phyloP scores from a whole-genome alignment of 2,888 invertebrate genomes.

The Idaea dimidiata region DNA sequence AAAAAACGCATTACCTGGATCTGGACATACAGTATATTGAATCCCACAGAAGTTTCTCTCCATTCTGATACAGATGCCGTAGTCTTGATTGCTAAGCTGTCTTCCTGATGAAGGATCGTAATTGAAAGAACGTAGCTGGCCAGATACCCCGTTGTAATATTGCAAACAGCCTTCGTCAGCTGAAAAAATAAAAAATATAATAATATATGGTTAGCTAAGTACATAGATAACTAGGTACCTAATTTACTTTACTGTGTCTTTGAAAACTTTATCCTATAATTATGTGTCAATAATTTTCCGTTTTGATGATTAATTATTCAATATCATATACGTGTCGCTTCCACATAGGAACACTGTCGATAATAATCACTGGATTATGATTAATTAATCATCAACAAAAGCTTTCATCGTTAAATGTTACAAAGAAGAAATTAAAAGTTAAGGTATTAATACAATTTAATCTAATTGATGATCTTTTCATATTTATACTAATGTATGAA shows the following conservation, averaged over 20 bases:
- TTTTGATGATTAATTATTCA: background rate
- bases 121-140: constrained; percentile 91
- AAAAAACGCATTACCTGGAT: constrained; percentile 73
- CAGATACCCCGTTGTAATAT: constrained; percentile 89
- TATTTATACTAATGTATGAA: too few species aligned
- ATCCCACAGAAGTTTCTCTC: constrained; percentile 94
- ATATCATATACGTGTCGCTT: background rate
- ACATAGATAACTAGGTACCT: background rate
- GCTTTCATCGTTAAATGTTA: background rate
- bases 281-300: background rate
- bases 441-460: too few species aligned
- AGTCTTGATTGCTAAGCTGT: constrained; percentile 93
- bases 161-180: constrained; percentile 90
- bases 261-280: background rate
- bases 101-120: constrained; percentile 88
- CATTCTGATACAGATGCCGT: constrained; percentile 91
- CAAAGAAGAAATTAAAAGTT: too few species aligned
- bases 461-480: too few species aligned
- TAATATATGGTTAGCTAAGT: background rate
- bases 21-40: constrained; percentile 88
- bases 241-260: background rate
- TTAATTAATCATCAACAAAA: background rate
- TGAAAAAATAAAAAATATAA: constrained; percentile 36
- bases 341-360: background rate
- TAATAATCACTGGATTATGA: background rate